phyloP scores from a whole-genome alignment of 2,888 invertebrate species.

The Sabatieria punctata region DNA sequence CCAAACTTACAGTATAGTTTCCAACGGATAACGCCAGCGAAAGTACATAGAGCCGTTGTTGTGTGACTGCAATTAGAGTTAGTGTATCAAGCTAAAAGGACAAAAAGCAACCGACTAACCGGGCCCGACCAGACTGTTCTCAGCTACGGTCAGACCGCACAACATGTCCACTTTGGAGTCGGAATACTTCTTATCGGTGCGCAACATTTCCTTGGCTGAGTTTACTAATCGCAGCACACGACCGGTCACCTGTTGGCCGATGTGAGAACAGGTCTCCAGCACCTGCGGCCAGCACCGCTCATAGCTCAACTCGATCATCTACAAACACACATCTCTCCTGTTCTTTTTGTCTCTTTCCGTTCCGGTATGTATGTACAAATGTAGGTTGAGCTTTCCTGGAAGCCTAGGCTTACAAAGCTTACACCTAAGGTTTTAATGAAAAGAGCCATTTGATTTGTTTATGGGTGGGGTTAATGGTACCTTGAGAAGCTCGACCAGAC shows the following conservation, averaged over 20 bases:
- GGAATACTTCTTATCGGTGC: conserved; percentile 30
- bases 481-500: conserved; percentile 61
- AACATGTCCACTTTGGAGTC: conserved; percentile 37
- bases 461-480: conserved; percentile 17
- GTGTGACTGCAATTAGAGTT: conserved; percentile 6
- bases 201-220: conserved; percentile 10
- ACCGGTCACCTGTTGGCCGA: conserved; percentile 9
- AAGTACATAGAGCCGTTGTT: conserved; percentile 1
- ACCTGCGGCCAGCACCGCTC: conserved; percentile 13
- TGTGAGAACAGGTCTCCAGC: conserved; percentile 12
- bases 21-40: background rate
- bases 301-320: conserved; percentile 6
- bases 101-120: background rate
- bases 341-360: too few relatives aligned
- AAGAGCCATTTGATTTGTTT: too few relatives aligned
- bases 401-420: too few relatives aligned
- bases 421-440: too few relatives aligned
- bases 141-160: conserved; percentile 54
- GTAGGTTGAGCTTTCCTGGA: too few relatives aligned
- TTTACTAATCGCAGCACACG: conserved; percentile 12
- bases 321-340: too few relatives aligned
- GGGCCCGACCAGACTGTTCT: conserved; percentile 25
- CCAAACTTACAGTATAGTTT: background rate
- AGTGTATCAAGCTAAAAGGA: too few relatives aligned
- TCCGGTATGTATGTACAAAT: too few relatives aligned